Evolutionary conservation across 2,797 vertebrate genomes (phyloP).

Genomic region (Tauraco hartlaubi): DNA sequence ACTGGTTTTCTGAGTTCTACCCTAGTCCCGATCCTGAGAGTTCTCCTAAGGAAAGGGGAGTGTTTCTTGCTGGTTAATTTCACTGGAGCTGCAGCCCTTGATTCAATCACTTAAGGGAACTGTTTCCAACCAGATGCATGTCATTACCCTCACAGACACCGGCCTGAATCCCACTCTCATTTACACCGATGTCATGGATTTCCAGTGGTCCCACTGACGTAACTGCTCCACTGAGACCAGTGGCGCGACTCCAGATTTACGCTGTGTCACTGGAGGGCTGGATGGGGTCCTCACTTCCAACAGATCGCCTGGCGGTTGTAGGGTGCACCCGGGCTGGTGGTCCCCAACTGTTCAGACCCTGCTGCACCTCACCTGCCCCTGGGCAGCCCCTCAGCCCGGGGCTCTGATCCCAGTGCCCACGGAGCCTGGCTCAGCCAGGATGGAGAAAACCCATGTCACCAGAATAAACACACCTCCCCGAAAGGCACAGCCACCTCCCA

Average conservation of each 20-base stretch:
- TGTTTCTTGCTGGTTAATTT: background rate
- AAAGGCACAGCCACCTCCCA: background rate
- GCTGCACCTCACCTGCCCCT: background rate
- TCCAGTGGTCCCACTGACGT: background rate
- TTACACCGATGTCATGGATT: background rate
- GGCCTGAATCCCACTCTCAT: background rate
- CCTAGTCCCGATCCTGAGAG: background rate
- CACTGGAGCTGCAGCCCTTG: background rate
- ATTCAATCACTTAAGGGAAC: background rate
- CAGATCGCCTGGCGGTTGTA: background rate
- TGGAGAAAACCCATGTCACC: background rate
- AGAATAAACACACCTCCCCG: background rate
- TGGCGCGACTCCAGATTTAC: background rate
- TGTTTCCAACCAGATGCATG: accelerated
- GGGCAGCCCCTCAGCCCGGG: background rate
- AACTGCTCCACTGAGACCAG: background rate
- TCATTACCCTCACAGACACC: accelerated
- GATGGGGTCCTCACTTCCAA: background rate
- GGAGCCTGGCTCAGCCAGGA: background rate
- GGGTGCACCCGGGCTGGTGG: background rate
- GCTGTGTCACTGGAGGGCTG: conserved; percentile 31
- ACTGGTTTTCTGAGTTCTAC: background rate
- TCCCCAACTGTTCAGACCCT: accelerated
- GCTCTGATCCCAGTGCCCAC: background rate
- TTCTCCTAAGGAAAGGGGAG: background rate